Base-by-base conservation (phyloP, 1,140 invertebrate species). In the Holcopasites calliopsidis region DNA sequence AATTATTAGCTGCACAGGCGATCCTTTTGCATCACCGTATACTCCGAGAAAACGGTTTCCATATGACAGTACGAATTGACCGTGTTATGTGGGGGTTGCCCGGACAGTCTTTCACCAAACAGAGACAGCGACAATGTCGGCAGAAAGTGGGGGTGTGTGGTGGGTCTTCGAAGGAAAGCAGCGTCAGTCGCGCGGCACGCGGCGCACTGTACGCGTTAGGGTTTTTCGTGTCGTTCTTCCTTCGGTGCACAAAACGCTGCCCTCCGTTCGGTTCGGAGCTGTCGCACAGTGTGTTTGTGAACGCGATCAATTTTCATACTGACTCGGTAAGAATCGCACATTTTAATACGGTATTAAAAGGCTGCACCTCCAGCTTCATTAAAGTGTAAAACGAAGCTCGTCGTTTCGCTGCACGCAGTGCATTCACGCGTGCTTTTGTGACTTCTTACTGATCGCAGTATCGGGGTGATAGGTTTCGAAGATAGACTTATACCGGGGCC, bases 141-240 rank as follows among this genome's bases (percentile, higher is more conserved):
- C 42, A 31, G 31, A 23, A 16, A 42, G 69, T 62, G 68, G 50
- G 55, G 65, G 31, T 54, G 61, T 21, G 40, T 54, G 75, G 62
- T 49, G 71, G 83, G 66, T 73, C 60, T 49, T 76, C 64, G 71
- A 76, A 79, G 62, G 57, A 74, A 77, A 71, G 75, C 72, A 79
- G 82, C 85, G 83, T 85, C 87, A 90, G 88, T 90, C 88, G 86
- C 87, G 86, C 88, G 86, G 84, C 84, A 89, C 83, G 88, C 88
- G 88, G 88, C 85, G 84, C 88, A 85, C 81, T 79, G 87, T 84
- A 84, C 86, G 87, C 80, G 85, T 72, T 80, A 62, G 79, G 75
- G 61, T 76, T 64, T 69, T 68, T 66, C 40, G 64, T 26, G 76
- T 61, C 76, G 69, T 57, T 26, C 33, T 69, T 50, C 11, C 28